phyloP scores from a whole-genome alignment of 2,797 vertebrate genomes.

The Brachyrhaphis roseni region DNA sequence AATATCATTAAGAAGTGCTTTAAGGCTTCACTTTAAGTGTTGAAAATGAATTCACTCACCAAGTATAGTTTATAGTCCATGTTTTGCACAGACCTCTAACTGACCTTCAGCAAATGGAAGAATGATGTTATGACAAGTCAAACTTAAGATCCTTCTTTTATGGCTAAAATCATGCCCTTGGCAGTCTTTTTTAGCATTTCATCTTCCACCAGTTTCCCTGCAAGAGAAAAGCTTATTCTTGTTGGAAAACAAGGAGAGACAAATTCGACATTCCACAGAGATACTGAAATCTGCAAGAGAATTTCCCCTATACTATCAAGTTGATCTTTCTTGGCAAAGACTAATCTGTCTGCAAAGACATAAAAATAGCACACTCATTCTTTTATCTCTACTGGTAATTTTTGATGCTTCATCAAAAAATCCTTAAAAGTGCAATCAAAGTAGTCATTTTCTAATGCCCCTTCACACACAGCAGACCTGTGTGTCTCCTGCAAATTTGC shows the following conservation, averaged over 20 bases:
- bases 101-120: background rate
- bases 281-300: slow-evolving; percentile 23
- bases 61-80: background rate
- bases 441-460: background rate
- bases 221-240: slow-evolving; percentile 22
- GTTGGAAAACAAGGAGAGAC: background rate
- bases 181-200: slow-evolving; percentile 9
- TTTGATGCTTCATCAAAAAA: background rate
- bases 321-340: slow-evolving; percentile 26
- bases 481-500: slow-evolving; percentile 8
- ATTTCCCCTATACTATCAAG: slow-evolving; percentile 10
- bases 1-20: background rate
- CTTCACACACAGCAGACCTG: slow-evolving; percentile 1
- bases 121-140: background rate
- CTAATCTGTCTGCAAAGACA: background rate
- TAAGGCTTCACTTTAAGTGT: background rate
- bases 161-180: slow-evolving; percentile 17
- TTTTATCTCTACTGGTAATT: slow-evolving; percentile 11
- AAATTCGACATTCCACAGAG: slow-evolving; percentile 17
- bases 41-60: background rate
- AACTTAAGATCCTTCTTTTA: slow-evolving; percentile 6
- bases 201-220: slow-evolving; percentile 20
- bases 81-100: background rate
- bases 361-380: slow-evolving; percentile 16
- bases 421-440: background rate